Percentiles rank a stretch among this genome's conserved stretches.
Conservation (phyloP, 1,140 invertebrate genomes). For the Augochlora pura region DNA sequence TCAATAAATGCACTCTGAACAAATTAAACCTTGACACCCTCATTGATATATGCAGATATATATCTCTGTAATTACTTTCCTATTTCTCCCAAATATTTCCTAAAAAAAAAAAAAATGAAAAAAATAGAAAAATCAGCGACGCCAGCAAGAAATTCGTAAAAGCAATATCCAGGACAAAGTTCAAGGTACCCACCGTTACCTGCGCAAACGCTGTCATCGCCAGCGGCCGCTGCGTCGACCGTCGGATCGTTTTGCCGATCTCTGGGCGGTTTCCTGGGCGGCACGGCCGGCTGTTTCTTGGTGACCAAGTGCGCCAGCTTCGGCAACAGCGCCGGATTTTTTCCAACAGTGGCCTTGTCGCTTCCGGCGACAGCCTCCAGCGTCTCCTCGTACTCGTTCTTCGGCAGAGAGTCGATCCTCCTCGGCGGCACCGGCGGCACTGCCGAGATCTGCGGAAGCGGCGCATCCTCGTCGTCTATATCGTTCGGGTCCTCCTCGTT, state of each 20-base stretch:
- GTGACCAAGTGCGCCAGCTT: slow-evolving; percentile 69
- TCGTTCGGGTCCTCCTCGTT: slow-evolving; percentile 65
- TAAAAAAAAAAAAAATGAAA: too few relatives aligned
- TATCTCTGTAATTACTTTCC: too few relatives aligned
- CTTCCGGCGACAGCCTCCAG: slow-evolving; percentile 63
- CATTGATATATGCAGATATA: too few relatives aligned
- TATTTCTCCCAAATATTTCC: too few relatives aligned
- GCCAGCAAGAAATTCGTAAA: neutral
- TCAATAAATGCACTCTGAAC: too few relatives aligned
- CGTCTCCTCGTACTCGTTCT: slow-evolving; percentile 74
- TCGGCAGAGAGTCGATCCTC: slow-evolving; percentile 78
- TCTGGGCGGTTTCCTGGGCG: slow-evolving; percentile 66
- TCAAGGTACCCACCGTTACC: neutral
- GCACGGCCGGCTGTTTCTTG: slow-evolving; percentile 73
- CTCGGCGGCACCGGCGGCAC: slow-evolving; percentile 79
- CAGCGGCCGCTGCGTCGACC: neutral
- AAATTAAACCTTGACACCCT: too few relatives aligned
- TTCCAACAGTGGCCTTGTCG: slow-evolving; percentile 57
- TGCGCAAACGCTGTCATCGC: neutral
- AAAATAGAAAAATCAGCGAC: too few relatives aligned
- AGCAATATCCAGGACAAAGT: too few relatives aligned
- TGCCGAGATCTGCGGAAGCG: slow-evolving; percentile 22
- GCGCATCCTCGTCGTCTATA: slow-evolving; percentile 67
- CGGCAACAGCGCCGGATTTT: slow-evolving; percentile 75
- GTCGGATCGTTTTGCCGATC: neutral